Percentiles rank a stretch among this genome's conserved stretches.
Conservation (phyloP, 1,140 invertebrate species). For the Drosophila fuyamai region DNA sequence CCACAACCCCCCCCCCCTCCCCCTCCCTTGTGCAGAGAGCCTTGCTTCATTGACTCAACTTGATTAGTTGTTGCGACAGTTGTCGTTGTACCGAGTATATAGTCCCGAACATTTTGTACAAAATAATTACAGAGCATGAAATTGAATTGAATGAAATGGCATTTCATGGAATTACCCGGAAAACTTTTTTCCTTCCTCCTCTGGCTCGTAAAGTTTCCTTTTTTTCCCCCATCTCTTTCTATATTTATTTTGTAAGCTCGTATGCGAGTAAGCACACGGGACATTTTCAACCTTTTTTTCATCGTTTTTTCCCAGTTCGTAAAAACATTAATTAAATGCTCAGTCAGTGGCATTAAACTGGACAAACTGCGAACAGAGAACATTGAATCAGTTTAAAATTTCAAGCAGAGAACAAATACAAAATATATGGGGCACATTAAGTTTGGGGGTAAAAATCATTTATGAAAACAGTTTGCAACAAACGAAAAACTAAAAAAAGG, state of each 20-base stretch:
- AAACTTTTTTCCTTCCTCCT: slow-evolving; percentile 46
- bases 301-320: slow-evolving; percentile 15
- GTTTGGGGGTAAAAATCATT: slow-evolving; percentile 29
- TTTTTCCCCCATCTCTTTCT: slow-evolving; percentile 3
- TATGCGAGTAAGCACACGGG: slow-evolving; percentile 31
- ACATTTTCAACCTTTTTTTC: slow-evolving; percentile 35
- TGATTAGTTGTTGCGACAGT: slow-evolving; percentile 60
- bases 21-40: slow-evolving; percentile 20
- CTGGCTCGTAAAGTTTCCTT: slow-evolving; percentile 34
- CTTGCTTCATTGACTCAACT: slow-evolving; percentile 58
- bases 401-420: slow-evolving; percentile 4
- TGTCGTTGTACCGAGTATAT: slow-evolving; percentile 13
- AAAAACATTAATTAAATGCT: slow-evolving; percentile 69
- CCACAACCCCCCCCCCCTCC: neutral
- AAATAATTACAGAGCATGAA: slow-evolving; percentile 76
- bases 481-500: slow-evolving; percentile 16
- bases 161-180: slow-evolving; percentile 66
- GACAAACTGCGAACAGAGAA: slow-evolving; percentile 41
- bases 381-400: slow-evolving; percentile 54
- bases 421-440: slow-evolving; percentile 19
- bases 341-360: slow-evolving; percentile 51
- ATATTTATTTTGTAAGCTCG: slow-evolving; percentile 30
- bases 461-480: slow-evolving; percentile 48
- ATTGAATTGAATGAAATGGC: slow-evolving; percentile 74
- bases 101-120: slow-evolving; percentile 50